Evolutionary conservation across 2,113 vertebrate species (phyloP).

Genomic region (Tursiops truncatus): DNA sequence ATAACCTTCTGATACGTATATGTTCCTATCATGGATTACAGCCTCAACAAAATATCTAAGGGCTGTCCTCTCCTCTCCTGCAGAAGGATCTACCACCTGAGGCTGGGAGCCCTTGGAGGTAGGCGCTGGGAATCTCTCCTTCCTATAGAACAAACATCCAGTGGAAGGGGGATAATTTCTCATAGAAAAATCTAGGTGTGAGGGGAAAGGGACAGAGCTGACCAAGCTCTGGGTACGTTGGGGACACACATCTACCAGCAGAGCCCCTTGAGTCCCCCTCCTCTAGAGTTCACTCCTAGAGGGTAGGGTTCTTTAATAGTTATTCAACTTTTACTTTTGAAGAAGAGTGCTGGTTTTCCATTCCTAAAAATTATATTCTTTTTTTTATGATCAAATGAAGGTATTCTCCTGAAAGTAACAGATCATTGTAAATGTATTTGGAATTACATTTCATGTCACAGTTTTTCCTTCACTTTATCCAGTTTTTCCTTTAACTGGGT

Average conservation of each 20-base stretch:
- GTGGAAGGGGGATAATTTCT: background rate
- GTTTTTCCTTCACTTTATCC: constrained; percentile 18
- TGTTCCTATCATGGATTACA: background rate
- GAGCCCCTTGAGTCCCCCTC: fast-evolving
- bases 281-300: background rate
- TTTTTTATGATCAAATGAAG: background rate
- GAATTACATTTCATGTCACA: background rate
- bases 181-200: background rate
- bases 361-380: background rate
- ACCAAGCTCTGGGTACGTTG: background rate
- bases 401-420: background rate
- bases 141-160: background rate
- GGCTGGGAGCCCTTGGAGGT: background rate
- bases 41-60: background rate
- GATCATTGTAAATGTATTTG: constrained; percentile 19
- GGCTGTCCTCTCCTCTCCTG: background rate
- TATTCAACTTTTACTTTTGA: background rate
- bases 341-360: background rate
- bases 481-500: background rate
- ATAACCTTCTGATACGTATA: background rate
- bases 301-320: background rate
- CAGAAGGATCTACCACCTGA: background rate
- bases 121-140: background rate
- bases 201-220: too few species aligned
- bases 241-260: background rate